Conservation (phyloP, 2,113 vertebrate species). For the Phasianus colchicus region DNA sequence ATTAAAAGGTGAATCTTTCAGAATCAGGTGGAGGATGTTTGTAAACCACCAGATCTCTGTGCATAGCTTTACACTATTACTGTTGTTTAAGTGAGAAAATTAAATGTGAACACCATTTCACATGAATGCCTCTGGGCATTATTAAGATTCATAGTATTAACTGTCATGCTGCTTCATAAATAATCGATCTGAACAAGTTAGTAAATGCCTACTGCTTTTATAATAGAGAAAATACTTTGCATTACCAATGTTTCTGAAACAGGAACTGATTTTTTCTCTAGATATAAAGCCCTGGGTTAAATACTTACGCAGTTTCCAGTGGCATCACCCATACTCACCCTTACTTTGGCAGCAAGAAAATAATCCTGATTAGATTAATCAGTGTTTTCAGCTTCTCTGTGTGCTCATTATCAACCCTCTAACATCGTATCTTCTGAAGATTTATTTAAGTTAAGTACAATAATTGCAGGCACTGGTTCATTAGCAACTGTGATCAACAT, state of each 20-base stretch:
- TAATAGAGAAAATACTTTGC: background rate
- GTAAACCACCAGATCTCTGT: background rate
- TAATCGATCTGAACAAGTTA: conserved; percentile 55
- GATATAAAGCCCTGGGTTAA: background rate
- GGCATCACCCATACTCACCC: background rate
- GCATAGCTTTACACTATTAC: conserved; percentile 13
- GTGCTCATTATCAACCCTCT: background rate
- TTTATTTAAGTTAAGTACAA: background rate
- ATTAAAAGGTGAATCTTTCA: background rate
- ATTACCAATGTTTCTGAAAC: background rate
- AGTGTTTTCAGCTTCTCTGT: background rate
- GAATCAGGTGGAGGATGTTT: background rate
- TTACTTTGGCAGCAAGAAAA: background rate
- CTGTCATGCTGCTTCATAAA: conserved; percentile 26
- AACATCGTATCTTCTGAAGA: background rate
- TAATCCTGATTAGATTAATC: conserved; percentile 10
- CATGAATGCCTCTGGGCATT: conserved; percentile 7
- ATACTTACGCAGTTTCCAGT: background rate
- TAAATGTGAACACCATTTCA: conserved; percentile 26
- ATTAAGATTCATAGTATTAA: conserved; percentile 10
- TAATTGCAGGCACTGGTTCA: conserved; percentile 6
- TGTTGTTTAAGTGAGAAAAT: conserved; percentile 52
- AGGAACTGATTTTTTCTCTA: background rate
- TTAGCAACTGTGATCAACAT: conserved; percentile 9
- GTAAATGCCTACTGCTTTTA: conserved; percentile 38